These are phyloP conservation scores for Pachliopta kotzebuea DNA, from an alignment of 2,888 invertebrate genomes.

Conservation along the genomic window DNA sequence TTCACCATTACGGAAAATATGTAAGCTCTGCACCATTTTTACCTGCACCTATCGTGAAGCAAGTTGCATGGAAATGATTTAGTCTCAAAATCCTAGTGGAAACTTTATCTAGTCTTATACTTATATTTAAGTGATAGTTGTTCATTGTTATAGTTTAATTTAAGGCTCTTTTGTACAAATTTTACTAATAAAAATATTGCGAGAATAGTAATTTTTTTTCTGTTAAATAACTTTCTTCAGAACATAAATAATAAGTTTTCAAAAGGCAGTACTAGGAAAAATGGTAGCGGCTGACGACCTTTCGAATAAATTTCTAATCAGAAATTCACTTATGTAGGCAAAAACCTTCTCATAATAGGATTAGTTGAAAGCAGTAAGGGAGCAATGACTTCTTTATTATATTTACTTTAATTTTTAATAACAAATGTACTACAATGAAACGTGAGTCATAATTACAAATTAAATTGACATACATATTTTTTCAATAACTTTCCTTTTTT, in stretches of 20 bases:
- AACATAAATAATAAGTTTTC: neutral
- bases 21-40: slow-evolving; percentile 44
- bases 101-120: slow-evolving; percentile 33
- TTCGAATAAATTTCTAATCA: neutral
- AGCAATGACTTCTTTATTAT: no score
- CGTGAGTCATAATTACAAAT: no score
- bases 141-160: slow-evolving; percentile 35
- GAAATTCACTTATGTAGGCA: no score
- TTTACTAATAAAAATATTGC: slow-evolving; percentile 43
- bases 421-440: no score
- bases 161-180: slow-evolving; percentile 42
- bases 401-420: no score
- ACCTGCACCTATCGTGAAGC: slow-evolving; percentile 49
- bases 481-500: no score
- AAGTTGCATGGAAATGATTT: slow-evolving; percentile 67
- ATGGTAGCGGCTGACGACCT: neutral
- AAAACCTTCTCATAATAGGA: no score
- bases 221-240: neutral
- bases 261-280: neutral
- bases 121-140: slow-evolving; percentile 38
- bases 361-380: no score
- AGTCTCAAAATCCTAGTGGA: slow-evolving; percentile 38
- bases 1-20: slow-evolving; percentile 60
- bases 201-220: neutral
- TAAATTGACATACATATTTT: no score